Conservation (phyloP, 1,140 invertebrate genomes). For the Drosophila ficusphila region DNA sequence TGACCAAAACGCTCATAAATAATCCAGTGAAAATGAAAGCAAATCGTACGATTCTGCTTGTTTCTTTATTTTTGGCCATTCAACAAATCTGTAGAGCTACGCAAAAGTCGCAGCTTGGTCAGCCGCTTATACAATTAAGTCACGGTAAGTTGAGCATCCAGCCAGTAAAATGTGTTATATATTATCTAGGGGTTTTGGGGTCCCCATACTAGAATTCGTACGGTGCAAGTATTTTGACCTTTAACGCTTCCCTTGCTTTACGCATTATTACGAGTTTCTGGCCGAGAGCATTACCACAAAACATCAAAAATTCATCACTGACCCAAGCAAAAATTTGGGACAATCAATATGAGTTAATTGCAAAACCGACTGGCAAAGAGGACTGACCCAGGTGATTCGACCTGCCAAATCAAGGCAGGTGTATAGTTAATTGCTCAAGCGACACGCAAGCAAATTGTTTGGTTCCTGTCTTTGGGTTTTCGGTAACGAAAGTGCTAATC, state of each 20-base stretch:
- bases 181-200: constrained; percentile 23
- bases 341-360: constrained; percentile 80
- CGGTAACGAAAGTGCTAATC: constrained; percentile 58
- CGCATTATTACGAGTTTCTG: constrained; percentile 59
- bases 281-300: constrained; percentile 18
- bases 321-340: constrained; percentile 56
- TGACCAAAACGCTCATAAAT: constrained; percentile 26
- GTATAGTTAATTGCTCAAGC: constrained; percentile 58
- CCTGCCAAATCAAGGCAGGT: constrained; percentile 68
- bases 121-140: constrained; percentile 83
- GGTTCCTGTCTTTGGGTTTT: constrained; percentile 38
- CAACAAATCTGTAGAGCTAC: constrained; percentile 14
- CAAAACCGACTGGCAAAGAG: constrained; percentile 31
- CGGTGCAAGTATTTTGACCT: constrained; percentile 58
- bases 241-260: constrained; percentile 45
- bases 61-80: constrained; percentile 47
- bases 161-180: constrained; percentile 49
- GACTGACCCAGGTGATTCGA: constrained; percentile 29
- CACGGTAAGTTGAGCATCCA: constrained; percentile 81
- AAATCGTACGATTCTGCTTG: constrained; percentile 24
- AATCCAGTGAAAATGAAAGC: constrained; percentile 62
- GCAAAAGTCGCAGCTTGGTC: constrained; percentile 48
- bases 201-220: constrained; percentile 1
- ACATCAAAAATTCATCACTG: constrained; percentile 29
- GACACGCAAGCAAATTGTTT: constrained; percentile 71